Evolutionary conservation across 1,140 invertebrate genomes (phyloP), one percentile per base, ranked within the genome.

Genomic region (Arctopsyche grandis): DNA sequence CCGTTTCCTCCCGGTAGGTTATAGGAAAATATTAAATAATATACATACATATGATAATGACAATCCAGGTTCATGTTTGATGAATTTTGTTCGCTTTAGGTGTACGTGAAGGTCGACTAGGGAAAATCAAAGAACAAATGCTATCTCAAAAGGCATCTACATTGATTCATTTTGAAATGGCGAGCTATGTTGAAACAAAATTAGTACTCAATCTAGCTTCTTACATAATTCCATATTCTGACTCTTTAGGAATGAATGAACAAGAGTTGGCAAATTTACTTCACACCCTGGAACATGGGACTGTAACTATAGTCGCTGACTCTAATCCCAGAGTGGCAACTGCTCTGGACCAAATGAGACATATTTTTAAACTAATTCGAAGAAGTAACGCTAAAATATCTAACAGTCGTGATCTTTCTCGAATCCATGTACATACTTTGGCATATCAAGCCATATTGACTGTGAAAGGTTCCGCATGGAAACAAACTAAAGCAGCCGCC

Each of bases 201-300:
- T 85, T 96, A 7, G 84, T 97, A 0, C 87, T 89, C 52, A 91
- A 95, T 44, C 86, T 97, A 0, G 89, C 91, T 0, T 87, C 93
- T 16, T 88, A 90, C 79, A 90, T 97, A 0, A 88, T 96, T 70
- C 93, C 94, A 0, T 93, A 91, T 86, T 90, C 93, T 0, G 94
- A 97, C 83, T 96, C 95, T n/a, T 87, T 97, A 7, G 96, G 96
- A 0, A 96, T 96, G 94, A 97, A 97, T 85, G 96, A 97, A 85
- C 95, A 94, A 84, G 96, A 97, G 87, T 87, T 96, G 38, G 91
- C 92, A 0, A 97, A 96, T 86, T 84, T 97, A 0, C 89, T 92
- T 69, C 93, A 92, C 84, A 90, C 93, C 0, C 84, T 94, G 63
- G 87, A 91, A 75, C 90, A 92, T 85, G 94, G 93, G 0, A 93